Percentiles rank a stretch among this genome's conserved stretches.
phyloP scores from a whole-genome alignment of 1,140 invertebrate genomes.

The Drosophila kikkawai region DNA sequence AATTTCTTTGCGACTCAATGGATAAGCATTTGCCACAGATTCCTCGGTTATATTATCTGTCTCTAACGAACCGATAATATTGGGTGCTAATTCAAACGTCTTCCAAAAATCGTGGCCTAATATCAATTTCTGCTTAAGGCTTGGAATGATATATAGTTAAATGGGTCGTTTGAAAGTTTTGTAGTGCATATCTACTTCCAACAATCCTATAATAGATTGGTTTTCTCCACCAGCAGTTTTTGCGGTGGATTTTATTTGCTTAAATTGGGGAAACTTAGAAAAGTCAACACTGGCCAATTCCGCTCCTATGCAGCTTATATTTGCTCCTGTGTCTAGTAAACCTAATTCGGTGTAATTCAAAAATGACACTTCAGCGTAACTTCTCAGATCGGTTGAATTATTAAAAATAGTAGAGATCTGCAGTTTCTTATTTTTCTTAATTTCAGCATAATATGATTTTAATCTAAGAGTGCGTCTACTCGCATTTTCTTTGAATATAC shows the following conservation, averaged over 20 bases:
- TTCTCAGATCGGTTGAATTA: neutral
- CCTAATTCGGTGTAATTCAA: neutral
- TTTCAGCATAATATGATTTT: neutral
- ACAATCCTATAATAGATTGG: neutral
- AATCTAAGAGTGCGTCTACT: neutral
- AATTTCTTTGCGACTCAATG: neutral
- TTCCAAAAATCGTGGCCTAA: constrained; percentile 5
- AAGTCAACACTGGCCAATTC: neutral
- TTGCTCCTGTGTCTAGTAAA: neutral
- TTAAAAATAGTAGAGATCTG: constrained; percentile 2
- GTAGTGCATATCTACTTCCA: neutral
- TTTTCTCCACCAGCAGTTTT: neutral
- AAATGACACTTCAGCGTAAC: neutral
- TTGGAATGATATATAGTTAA: constrained; percentile 6
- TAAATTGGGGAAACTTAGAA: neutral
- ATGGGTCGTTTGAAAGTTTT: neutral
- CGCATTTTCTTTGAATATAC: neutral
- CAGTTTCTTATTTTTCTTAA: neutral
- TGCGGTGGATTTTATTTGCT: neutral
- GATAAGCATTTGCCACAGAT: neutral
- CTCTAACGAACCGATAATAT: constrained; percentile 1
- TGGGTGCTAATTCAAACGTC: constrained; percentile 1
- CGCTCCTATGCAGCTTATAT: neutral
- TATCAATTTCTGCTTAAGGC: constrained; percentile 5
- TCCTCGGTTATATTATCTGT: neutral